Percentiles rank a stretch among this genome's conserved stretches.
phyloP scores from a whole-genome alignment of 2,797 vertebrate species.

The Brachyalestes nurse region DNA sequence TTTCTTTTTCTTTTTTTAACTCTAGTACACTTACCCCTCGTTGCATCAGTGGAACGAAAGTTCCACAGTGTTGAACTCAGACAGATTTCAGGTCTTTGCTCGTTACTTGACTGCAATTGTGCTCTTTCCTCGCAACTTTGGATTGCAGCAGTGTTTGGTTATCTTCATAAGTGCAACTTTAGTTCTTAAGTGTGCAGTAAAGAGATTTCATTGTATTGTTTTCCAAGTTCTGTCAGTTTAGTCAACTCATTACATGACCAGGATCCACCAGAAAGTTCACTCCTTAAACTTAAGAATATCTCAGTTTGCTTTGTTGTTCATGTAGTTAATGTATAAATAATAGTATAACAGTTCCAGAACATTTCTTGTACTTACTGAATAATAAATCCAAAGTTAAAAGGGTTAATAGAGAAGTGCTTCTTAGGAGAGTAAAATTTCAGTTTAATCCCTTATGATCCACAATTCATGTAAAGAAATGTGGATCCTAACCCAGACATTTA shows the following conservation, averaged over 20 bases:
- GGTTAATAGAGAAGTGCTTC: no score
- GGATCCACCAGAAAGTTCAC: not conserved
- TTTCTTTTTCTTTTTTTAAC: slow-evolving; percentile 35
- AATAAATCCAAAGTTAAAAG: not conserved
- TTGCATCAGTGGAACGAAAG: slow-evolving; percentile 70
- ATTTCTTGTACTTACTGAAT: not conserved
- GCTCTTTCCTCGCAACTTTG: not conserved
- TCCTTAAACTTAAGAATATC: not conserved
- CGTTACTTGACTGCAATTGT: not conserved
- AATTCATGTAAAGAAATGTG: no score
- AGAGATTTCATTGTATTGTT: not conserved
- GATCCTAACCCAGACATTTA: no score
- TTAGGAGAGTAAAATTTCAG: no score
- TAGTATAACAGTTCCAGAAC: not conserved
- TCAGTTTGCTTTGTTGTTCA: not conserved
- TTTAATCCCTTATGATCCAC: no score
- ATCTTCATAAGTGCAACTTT: slow-evolving; percentile 48
- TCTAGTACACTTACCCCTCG: slow-evolving; percentile 65
- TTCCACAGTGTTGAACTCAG: slow-evolving; percentile 38
- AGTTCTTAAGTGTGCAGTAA: slow-evolving; percentile 40
- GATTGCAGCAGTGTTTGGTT: slow-evolving; percentile 1
- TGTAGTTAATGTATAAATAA: not conserved
- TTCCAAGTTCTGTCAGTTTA: not conserved
- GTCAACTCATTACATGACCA: not conserved
- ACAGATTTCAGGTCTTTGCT: slow-evolving; percentile 44